A percentile compares a stretch with the other conserved stretches of the same genome.
Evolutionary conservation across 1,140 invertebrate genomes (phyloP).

Genomic region (Hyles euphorbiae): DNA sequence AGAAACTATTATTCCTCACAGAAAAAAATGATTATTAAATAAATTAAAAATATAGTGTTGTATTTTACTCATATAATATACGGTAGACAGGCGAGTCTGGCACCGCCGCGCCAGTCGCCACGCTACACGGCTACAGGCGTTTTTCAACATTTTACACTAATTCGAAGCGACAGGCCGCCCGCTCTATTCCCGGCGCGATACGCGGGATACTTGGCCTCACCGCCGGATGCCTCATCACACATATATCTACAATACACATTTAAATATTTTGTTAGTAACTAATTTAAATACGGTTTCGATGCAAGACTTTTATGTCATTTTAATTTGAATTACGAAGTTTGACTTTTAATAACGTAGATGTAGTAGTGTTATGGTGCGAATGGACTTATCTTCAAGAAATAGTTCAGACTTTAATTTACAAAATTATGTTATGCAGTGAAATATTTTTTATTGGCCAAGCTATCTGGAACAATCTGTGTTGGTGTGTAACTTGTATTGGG

Average conservation of each 20-base stretch:
- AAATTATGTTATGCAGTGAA: too few species aligned
- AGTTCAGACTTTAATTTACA: too few species aligned
- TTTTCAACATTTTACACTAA: slow-evolving; percentile 66
- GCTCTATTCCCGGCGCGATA: slow-evolving; percentile 66
- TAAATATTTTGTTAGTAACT: slow-evolving; percentile 8
- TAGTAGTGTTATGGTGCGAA: too few species aligned
- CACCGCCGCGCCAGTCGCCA: slow-evolving; percentile 9
- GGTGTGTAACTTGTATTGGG: too few species aligned
- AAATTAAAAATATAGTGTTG: not conserved
- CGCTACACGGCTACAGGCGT: slow-evolving; percentile 35
- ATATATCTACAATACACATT: slow-evolving; percentile 17
- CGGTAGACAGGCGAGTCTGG: slow-evolving; percentile 7
- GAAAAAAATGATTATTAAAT: too few species aligned
- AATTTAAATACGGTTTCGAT: slow-evolving; percentile 4
- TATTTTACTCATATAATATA: not conserved
- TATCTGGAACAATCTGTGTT: too few species aligned
- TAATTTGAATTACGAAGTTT: too few species aligned
- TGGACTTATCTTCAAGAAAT: too few species aligned
- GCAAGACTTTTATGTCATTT: not conserved
- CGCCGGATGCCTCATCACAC: slow-evolving; percentile 32
- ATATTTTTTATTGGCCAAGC: too few species aligned
- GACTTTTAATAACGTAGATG: too few species aligned
- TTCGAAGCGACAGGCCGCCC: slow-evolving; percentile 56
- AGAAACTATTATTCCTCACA: too few species aligned
- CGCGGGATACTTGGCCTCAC: slow-evolving; percentile 27